A percentile compares a stretch with the other conserved stretches of the same genome.
These are phyloP conservation scores for Steinernema feltiae DNA, from an alignment of 1,140 invertebrate genomes.

Conservation along the genomic window DNA sequence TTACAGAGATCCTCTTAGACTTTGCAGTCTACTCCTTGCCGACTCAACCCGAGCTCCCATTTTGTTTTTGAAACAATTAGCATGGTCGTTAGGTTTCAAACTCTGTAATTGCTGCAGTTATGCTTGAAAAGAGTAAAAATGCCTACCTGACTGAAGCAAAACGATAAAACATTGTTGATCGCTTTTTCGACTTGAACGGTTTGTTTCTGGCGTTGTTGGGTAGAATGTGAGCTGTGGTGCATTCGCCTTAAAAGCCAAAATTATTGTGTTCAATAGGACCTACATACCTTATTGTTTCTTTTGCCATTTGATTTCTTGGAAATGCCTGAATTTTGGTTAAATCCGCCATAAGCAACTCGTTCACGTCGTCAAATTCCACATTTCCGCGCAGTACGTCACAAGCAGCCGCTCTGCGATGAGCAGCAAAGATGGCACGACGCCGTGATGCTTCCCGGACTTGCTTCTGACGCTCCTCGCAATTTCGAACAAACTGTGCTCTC, in stretches of 20 bases:
- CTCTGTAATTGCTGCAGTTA: too few relatives aligned
- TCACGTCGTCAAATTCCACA: neutral
- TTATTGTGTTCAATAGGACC: neutral
- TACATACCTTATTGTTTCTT: neutral
- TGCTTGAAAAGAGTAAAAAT: too few relatives aligned
- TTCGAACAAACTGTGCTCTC: neutral
- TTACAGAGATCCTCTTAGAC: neutral
- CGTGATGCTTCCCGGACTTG: neutral
- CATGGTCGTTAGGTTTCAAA: too few relatives aligned
- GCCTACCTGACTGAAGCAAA: conserved; percentile 7
- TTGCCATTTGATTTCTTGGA: neutral
- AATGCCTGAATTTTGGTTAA: neutral
- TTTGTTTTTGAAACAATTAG: too few relatives aligned
- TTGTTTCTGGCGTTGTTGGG: neutral
- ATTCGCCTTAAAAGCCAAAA: neutral
- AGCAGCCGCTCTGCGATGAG: neutral
- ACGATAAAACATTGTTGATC: neutral
- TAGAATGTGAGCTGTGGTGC: neutral
- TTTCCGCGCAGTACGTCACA: neutral
- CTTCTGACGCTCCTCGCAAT: neutral
- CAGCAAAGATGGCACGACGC: neutral
- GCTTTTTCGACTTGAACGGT: neutral
- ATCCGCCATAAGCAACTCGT: neutral
- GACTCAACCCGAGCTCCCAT: too few relatives aligned
- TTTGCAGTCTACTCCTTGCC: too few relatives aligned